A percentile compares a stretch with the other conserved stretches of the same genome.
Evolutionary conservation across 1,140 invertebrate genomes (phyloP).

Genomic region (Akabosia matsudoensis): DNA sequence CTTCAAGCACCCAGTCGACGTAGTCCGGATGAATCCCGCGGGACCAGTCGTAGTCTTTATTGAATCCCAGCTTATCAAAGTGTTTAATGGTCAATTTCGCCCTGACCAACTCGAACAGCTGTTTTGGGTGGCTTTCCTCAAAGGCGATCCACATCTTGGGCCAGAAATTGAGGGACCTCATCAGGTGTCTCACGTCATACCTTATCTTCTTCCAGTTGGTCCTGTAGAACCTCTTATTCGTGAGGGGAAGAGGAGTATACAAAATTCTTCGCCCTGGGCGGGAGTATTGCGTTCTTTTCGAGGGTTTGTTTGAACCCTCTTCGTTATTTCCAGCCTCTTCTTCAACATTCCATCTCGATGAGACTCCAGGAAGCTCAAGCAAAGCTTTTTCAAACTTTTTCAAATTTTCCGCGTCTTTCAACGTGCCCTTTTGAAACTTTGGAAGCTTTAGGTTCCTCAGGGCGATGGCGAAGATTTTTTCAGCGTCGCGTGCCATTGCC

Average conservation of each 20-base stretch:
- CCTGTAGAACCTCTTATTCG: background rate
- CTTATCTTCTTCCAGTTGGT: slow-evolving; percentile 9
- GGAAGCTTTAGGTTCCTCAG: background rate
- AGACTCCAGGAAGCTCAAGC: background rate
- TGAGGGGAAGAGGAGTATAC: slow-evolving; percentile 3
- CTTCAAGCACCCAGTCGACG: background rate
- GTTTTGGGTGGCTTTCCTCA: background rate
- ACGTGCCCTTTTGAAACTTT: background rate
- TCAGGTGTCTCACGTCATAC: background rate
- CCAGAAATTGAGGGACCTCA: background rate
- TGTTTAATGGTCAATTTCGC: background rate
- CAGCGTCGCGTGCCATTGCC: background rate
- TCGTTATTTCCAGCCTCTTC: background rate
- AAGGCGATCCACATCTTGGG: slow-evolving; percentile 4
- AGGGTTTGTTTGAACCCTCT: background rate
- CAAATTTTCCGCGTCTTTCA: background rate
- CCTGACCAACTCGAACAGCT: background rate
- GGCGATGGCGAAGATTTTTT: background rate
- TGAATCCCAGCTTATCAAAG: background rate
- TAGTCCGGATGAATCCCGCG: background rate
- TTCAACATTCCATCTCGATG: background rate
- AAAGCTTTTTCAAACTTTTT: background rate
- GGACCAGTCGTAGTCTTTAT: background rate
- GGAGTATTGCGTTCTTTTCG: background rate
- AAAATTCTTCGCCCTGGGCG: background rate